These are phyloP conservation scores for Lagodon rhomboides DNA, from an alignment of 2,797 vertebrate genomes.

Conservation along the genomic window DNA sequence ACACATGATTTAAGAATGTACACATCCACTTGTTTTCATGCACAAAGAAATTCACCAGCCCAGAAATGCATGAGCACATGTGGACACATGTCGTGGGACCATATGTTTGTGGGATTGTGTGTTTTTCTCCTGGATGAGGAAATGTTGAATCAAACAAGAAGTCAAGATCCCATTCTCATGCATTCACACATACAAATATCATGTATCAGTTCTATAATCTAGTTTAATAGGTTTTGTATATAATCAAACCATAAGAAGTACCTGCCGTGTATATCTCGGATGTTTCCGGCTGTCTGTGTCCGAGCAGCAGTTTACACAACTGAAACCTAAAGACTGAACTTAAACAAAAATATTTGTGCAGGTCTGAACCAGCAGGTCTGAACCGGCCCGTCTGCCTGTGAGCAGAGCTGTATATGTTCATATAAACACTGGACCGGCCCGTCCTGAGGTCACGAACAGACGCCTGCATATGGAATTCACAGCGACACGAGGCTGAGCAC, in stretches of 20 bases:
- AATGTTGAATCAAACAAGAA: neutral
- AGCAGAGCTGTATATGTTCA: neutral
- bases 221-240: neutral
- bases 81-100: neutral
- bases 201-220: neutral
- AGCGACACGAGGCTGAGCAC: neutral
- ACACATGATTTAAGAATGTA: constrained; percentile 7
- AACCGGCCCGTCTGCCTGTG: neutral
- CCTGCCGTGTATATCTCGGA: constrained; percentile 2
- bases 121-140: neutral
- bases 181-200: neutral
- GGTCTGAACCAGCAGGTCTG: constrained; percentile 17
- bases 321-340: constrained; percentile 10
- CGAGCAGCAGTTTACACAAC: neutral
- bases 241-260: constrained; percentile 2
- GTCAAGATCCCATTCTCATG: neutral
- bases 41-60: neutral
- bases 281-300: constrained; percentile 1
- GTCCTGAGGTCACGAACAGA: constrained; percentile 6
- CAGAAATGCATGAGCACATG: neutral
- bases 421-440: constrained; percentile 7
- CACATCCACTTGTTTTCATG: neutral
- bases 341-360: constrained; percentile 29
- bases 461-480: constrained; percentile 24
- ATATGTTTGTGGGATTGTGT: neutral